phyloP scores from a whole-genome alignment of 2,797 vertebrate genomes.

The Tympanoctomys barrerae region DNA sequence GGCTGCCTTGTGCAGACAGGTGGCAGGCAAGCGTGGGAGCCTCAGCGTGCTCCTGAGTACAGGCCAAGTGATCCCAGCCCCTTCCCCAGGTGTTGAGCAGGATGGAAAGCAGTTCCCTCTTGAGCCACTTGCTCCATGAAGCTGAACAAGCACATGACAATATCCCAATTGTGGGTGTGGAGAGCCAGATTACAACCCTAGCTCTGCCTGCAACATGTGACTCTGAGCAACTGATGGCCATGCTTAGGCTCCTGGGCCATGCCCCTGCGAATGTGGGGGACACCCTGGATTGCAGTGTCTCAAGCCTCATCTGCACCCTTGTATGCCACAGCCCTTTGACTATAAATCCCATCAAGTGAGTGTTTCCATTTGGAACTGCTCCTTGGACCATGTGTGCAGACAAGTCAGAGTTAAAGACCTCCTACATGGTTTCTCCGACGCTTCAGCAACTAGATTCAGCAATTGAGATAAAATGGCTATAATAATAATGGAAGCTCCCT shows the following conservation, averaged over 20 bases:
- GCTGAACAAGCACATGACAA: neutral
- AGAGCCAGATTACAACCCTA: neutral
- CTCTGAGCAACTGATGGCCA: no score
- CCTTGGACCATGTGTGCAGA: no score
- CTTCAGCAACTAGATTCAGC: neutral
- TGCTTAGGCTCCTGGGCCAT: neutral
- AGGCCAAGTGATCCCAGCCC: accelerated
- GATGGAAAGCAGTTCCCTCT: neutral
- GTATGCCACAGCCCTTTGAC: neutral
- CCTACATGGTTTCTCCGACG: neutral
- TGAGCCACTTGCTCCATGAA: neutral
- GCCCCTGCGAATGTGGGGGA: accelerated
- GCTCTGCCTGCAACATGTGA: neutral
- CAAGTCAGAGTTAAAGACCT: neutral
- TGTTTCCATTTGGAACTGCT: neutral
- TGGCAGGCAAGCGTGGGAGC: neutral
- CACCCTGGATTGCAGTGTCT: neutral
- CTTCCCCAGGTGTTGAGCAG: neutral
- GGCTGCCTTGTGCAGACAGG: neutral
- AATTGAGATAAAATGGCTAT: neutral
- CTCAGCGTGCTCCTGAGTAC: neutral
- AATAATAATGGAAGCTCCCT: neutral
- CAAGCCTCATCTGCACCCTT: neutral
- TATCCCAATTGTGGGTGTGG: neutral
- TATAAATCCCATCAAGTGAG: accelerated